Evolutionary conservation across 2,797 vertebrate genomes (phyloP).

Genomic region (Microctenopoma lineatum): DNA sequence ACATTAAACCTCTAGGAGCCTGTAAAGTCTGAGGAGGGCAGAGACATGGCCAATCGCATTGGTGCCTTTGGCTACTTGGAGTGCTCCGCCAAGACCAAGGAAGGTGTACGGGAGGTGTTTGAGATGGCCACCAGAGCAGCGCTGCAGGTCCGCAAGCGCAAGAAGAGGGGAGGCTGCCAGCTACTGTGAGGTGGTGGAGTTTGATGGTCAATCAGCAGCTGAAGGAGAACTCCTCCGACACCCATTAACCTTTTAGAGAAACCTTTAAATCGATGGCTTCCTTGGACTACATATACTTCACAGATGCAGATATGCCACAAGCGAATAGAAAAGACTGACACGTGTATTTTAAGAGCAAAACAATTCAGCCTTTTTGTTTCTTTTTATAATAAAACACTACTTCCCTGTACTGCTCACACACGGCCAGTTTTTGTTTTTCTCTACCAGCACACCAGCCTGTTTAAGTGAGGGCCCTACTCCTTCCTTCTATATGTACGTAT

Average conservation of each 20-base stretch:
- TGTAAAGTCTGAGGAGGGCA: constrained; percentile 93
- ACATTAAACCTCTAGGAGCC: constrained; percentile 86
- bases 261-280: constrained; percentile 72
- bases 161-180: constrained; percentile 89
- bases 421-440: constrained; percentile 47
- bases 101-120: constrained; percentile 95
- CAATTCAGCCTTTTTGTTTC: constrained; percentile 50
- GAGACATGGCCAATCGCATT: constrained; percentile 98
- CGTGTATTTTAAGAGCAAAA: constrained; percentile 75
- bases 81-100: constrained; percentile 98
- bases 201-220: constrained; percentile 35
- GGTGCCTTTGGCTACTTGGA: constrained; percentile 96
- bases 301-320: constrained; percentile 58
- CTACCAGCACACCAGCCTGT: constrained; percentile 67
- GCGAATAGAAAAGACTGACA: constrained; percentile 76
- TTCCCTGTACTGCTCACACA: constrained; percentile 60
- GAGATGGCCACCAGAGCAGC: constrained; percentile 97
- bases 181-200: constrained; percentile 84
- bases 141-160: constrained; percentile 95
- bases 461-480: constrained; percentile 49
- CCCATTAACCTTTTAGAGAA: constrained; percentile 57
- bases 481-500: constrained; percentile 54
- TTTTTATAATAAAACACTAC: constrained; percentile 12
- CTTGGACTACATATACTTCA: constrained; percentile 73
- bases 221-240: constrained; percentile 30